phyloP scores from a whole-genome alignment of 2,888 invertebrate genomes.

The Platynereis dumerilii region DNA sequence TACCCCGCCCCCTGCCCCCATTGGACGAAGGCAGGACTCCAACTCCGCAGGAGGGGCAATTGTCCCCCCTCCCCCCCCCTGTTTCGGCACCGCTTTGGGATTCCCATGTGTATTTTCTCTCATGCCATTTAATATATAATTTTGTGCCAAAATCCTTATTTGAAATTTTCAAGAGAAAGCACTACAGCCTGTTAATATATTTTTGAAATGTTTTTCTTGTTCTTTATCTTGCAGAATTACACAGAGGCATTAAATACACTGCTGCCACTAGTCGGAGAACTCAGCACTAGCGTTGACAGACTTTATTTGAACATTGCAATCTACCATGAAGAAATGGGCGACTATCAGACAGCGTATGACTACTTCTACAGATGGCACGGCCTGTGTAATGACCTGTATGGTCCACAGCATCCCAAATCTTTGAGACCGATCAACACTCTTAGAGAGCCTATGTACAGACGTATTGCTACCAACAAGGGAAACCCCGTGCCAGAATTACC shows the following conservation, averaged over 20 bases:
- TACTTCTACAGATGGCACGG: slow-evolving; percentile 25
- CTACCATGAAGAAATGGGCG: slow-evolving; percentile 34
- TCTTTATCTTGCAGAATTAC: slow-evolving; percentile 34
- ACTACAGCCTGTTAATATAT: too few relatives aligned
- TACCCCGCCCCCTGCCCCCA: too few relatives aligned
- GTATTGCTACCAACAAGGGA: slow-evolving; percentile 26
- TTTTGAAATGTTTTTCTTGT: too few relatives aligned
- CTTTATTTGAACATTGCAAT: slow-evolving; percentile 39
- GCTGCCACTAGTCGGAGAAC: slow-evolving; percentile 26
- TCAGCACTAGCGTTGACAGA: slow-evolving; percentile 30
- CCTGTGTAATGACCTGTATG: slow-evolving; percentile 24
- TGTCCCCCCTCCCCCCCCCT: too few relatives aligned
- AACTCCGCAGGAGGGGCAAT: too few relatives aligned
- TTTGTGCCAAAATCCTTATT: too few relatives aligned
- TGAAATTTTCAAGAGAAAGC: too few relatives aligned
- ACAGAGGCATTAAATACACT: slow-evolving; percentile 27
- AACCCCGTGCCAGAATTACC: slow-evolving; percentile 24
- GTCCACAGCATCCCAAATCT: slow-evolving; percentile 27
- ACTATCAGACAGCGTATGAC: slow-evolving; percentile 32
- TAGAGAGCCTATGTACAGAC: slow-evolving; percentile 31
- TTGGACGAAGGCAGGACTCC: too few relatives aligned
- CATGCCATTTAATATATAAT: too few relatives aligned
- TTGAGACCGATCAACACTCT: slow-evolving; percentile 29
- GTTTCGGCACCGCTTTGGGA: too few relatives aligned
- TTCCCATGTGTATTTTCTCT: too few relatives aligned